A percentile compares a stretch with the other conserved stretches of the same genome.
Evolutionary conservation across 2,797 vertebrate genomes (phyloP).

Genomic region (Echiichthys vipera): DNA sequence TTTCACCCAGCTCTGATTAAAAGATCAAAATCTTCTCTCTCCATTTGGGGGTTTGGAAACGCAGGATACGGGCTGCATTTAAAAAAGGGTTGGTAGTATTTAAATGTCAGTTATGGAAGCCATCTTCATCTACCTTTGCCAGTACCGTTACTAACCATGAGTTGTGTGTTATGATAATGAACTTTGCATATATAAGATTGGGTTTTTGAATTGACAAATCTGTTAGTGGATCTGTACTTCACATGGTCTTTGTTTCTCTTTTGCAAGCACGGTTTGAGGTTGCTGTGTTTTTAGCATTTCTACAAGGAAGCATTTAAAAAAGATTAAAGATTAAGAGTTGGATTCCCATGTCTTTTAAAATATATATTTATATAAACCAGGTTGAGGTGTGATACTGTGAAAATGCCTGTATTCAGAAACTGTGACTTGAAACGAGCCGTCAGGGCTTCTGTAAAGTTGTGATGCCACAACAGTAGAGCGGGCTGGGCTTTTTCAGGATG

Average conservation of each 20-base stretch:
- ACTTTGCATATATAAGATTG: neutral
- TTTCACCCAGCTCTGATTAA: neutral
- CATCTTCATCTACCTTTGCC: constrained; percentile 34
- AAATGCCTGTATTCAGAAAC: too few species aligned
- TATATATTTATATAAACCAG: too few species aligned
- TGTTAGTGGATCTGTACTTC: neutral
- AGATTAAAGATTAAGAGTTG: too few species aligned
- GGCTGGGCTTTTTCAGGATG: too few species aligned
- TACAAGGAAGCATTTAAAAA: neutral
- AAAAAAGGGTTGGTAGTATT: neutral
- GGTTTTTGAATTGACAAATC: neutral
- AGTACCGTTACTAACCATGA: constrained; percentile 32
- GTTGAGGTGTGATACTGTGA: too few species aligned
- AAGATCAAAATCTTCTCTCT: neutral
- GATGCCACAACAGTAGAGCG: too few species aligned
- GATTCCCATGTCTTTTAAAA: too few species aligned
- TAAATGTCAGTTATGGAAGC: constrained; percentile 23
- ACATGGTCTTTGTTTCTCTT: constrained; percentile 17
- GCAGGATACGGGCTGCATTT: neutral
- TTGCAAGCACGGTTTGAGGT: constrained; percentile 69
- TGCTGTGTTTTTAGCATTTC: constrained; percentile 51
- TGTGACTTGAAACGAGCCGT: too few species aligned
- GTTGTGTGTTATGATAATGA: constrained; percentile 18
- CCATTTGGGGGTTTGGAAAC: neutral
- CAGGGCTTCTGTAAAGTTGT: too few species aligned